Percentiles rank a stretch among this genome's conserved stretches.
Conservation (phyloP, 2,797 vertebrate genomes). For the Pseudocheirus occidentalis region DNA sequence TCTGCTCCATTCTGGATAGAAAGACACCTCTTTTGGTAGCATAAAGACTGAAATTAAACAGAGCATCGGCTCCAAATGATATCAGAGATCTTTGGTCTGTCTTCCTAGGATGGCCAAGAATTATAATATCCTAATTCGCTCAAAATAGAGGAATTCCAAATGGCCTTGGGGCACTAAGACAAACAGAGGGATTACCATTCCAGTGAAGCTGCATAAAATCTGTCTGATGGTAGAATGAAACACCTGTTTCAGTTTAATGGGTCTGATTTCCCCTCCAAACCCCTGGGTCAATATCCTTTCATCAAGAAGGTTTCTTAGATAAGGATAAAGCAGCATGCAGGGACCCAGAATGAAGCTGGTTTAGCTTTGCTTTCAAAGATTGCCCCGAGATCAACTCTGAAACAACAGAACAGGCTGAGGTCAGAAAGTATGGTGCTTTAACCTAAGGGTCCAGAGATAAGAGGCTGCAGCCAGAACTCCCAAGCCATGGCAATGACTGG, state of each 20-base stretch:
- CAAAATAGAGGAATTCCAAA: background rate
- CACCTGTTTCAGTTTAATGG: background rate
- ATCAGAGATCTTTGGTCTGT: background rate
- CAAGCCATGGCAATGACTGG: background rate
- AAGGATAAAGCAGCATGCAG: background rate
- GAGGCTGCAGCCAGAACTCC: background rate
- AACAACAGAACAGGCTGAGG: background rate
- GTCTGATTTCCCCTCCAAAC: background rate
- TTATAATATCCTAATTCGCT: background rate
- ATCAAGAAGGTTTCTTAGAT: background rate
- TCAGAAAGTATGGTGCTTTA: background rate
- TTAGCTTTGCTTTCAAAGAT: background rate
- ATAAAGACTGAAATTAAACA: background rate
- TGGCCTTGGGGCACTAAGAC: background rate
- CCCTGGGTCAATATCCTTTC: background rate
- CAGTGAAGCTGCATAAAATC: background rate
- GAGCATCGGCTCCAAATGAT: background rate
- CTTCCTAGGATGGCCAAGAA: background rate
- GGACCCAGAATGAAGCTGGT: background rate
- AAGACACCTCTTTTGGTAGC: background rate
- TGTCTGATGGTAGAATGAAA: background rate
- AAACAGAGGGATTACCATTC: background rate
- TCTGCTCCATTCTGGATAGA: background rate
- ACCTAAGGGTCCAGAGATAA: background rate
- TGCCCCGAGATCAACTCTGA: background rate